These are phyloP conservation scores for Epizoanthus ramosus DNA, from an alignment of 92 coral and sea anemone species.

Conservation along the genomic window DNA sequence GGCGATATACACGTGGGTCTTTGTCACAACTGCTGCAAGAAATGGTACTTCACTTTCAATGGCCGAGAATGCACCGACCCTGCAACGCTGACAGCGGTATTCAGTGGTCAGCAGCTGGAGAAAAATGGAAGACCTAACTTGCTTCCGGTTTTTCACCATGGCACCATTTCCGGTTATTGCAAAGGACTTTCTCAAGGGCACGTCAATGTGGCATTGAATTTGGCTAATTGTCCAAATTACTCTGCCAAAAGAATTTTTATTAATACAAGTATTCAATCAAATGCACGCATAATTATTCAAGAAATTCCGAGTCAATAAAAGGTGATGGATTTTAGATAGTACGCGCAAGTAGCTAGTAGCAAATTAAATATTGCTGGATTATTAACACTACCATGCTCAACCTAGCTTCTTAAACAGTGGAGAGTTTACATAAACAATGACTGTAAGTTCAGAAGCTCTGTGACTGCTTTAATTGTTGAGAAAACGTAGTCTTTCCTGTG, in stretches of 20 bases:
- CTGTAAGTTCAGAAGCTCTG: too few relatives aligned
- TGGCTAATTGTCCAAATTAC: slow-evolving; percentile 61
- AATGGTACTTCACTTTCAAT: slow-evolving; percentile 78
- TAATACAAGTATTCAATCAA: slow-evolving; percentile 37
- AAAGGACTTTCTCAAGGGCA: slow-evolving; percentile 58
- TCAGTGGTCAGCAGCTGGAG: slow-evolving; percentile 59
- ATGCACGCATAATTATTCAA: slow-evolving; percentile 70
- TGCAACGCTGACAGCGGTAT: slow-evolving; percentile 63
- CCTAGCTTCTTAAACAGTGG: too few relatives aligned
- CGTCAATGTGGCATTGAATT: slow-evolving; percentile 59
- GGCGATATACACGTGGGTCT: slow-evolving; percentile 77
- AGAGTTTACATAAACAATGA: too few relatives aligned
- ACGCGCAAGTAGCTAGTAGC: too few relatives aligned
- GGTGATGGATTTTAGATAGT: too few relatives aligned
- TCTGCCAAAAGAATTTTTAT: slow-evolving; percentile 25
- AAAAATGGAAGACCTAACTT: slow-evolving; percentile 48
- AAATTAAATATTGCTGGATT: too few relatives aligned
- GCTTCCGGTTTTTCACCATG: slow-evolving; percentile 73
- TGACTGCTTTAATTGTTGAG: too few relatives aligned
- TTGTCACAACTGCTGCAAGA: slow-evolving; percentile 72
- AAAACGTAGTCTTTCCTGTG: too few relatives aligned
- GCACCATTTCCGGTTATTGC: slow-evolving; percentile 79
- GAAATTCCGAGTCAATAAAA: slow-evolving; percentile 46
- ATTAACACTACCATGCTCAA: too few relatives aligned
- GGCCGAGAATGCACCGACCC: slow-evolving; percentile 71